phyloP scores from a whole-genome alignment of 2,113 vertebrate genomes.

The Dicentrarchus labrax region DNA sequence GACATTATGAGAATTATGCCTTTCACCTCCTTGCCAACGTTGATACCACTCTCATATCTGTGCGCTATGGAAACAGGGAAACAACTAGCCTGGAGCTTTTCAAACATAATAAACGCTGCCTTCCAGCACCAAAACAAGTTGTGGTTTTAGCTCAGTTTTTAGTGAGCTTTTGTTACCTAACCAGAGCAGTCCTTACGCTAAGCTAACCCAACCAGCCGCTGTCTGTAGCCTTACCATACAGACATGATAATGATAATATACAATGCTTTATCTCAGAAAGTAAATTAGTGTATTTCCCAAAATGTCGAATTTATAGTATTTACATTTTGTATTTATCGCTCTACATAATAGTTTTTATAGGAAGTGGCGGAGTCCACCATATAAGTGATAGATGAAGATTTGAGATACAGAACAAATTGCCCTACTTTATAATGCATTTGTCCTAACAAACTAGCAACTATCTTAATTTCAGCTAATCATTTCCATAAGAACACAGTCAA shows the following conservation, averaged over 20 bases:
- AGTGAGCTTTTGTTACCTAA: background rate
- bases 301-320: background rate
- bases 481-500: conserved; percentile 24
- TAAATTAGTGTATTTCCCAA: background rate
- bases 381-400: background rate
- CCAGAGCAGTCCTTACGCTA: no score
- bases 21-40: background rate
- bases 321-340: background rate
- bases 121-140: background rate
- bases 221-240: background rate
- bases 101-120: background rate
- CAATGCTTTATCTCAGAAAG: no score
- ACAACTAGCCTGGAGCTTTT: background rate
- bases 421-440: background rate
- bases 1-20: conserved; percentile 8
- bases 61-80: background rate
- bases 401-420: background rate
- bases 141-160: no score
- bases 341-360: background rate
- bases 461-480: conserved; percentile 19
- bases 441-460: background rate
- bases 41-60: background rate
- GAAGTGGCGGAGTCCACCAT: background rate
- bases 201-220: background rate
- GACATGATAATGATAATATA: no score